A percentile compares a stretch with the other conserved stretches of the same genome.
phyloP scores from a whole-genome alignment of 2,888 invertebrate species.

The Drosophila kanekoi region DNA sequence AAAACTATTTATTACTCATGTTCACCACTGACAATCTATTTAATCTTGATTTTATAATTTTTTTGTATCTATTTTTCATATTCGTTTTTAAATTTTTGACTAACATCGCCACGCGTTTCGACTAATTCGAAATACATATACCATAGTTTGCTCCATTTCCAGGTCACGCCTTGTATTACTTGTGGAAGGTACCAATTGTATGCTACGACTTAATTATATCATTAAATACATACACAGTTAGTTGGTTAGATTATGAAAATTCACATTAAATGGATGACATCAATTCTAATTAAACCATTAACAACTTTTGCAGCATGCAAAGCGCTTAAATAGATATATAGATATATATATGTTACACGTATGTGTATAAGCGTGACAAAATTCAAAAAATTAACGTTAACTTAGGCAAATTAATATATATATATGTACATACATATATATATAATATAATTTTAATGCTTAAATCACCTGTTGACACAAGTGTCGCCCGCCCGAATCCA shows the following conservation, averaged over 20 bases:
- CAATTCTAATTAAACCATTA: conserved; percentile 27
- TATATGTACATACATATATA: conserved; percentile 33
- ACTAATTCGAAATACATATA: conserved; percentile 15
- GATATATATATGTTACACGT: conserved; percentile 12
- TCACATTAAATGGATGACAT: conserved; percentile 46
- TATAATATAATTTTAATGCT: conserved; percentile 51
- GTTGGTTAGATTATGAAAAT: conserved; percentile 31
- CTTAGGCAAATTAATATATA: conserved; percentile 63
- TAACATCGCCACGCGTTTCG: conserved; percentile 31
- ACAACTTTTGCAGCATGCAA: conserved; percentile 28
- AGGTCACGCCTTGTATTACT: conserved; percentile 37
- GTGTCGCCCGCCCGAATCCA: conserved; percentile 27
- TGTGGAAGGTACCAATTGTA: conserved; percentile 34
- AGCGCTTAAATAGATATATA: conserved; percentile 17
- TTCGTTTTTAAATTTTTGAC: conserved; percentile 17
- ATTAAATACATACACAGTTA: conserved; percentile 35
- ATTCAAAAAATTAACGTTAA: conserved; percentile 45
- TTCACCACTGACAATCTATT: conserved; percentile 33
- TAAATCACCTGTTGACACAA: conserved; percentile 39
- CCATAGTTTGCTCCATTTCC: conserved; percentile 12
- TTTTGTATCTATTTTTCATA: conserved; percentile 6
- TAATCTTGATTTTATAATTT: conserved; percentile 3
- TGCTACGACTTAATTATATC: conserved; percentile 21
- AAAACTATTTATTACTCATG: conserved; percentile 43
- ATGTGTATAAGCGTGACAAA: conserved; percentile 42